These are phyloP conservation scores for Emydoidea blandingii DNA, from an alignment of 2,797 vertebrate genomes.

Conservation along the genomic window DNA sequence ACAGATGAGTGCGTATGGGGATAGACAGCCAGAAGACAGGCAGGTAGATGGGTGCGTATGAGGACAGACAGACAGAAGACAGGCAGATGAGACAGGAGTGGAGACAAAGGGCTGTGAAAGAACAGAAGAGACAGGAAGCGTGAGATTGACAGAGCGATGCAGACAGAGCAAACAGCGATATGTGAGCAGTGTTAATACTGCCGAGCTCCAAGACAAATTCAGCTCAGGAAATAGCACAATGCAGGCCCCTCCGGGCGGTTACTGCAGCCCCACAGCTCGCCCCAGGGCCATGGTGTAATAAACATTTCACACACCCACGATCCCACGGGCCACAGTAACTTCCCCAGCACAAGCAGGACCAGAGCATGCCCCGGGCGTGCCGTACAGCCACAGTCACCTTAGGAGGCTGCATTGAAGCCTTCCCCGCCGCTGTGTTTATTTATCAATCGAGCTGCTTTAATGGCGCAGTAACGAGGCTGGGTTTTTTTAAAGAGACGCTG, in stretches of 20 bases:
- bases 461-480: background rate
- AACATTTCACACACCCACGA: background rate
- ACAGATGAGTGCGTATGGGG: too few relatives aligned
- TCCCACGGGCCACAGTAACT: background rate
- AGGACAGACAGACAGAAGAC: background rate
- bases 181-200: background rate
- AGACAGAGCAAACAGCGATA: background rate
- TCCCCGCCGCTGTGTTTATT: background rate
- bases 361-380: too few relatives aligned
- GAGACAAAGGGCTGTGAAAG: background rate
- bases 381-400: background rate
- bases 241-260: background rate
- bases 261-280: accelerated
- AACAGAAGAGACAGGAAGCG: background rate
- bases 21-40: too few relatives aligned
- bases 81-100: background rate
- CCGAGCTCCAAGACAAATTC: background rate
- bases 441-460: background rate
- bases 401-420: background rate
- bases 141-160: background rate
- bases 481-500: background rate
- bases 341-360: background rate
- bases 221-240: background rate
- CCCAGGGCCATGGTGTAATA: background rate
- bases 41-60: too few relatives aligned